A percentile compares a stretch with the other conserved stretches of the same genome.
These are phyloP conservation scores for Catharus fuscescens DNA, from an alignment of 2,113 vertebrate species.

Conservation along the genomic window DNA sequence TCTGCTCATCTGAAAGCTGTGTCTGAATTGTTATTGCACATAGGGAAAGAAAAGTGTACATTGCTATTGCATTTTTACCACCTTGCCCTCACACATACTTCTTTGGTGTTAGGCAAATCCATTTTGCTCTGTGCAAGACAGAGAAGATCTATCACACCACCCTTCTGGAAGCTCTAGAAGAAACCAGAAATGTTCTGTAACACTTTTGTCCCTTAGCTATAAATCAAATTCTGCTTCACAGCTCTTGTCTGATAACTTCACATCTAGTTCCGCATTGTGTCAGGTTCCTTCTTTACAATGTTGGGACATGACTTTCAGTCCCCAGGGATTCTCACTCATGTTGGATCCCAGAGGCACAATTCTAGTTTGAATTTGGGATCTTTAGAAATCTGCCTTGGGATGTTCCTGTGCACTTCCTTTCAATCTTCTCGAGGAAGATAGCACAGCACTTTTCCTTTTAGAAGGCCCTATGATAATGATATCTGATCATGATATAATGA, in stretches of 20 bases:
- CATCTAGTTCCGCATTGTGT: background rate
- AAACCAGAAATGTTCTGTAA: background rate
- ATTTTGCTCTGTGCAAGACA: background rate
- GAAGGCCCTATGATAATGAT: background rate
- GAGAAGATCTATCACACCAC: background rate
- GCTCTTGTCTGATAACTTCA: background rate
- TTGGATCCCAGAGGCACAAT: background rate
- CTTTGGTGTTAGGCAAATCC: background rate
- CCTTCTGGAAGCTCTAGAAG: background rate
- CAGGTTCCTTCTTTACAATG: background rate
- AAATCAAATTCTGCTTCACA: background rate
- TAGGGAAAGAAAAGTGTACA: background rate
- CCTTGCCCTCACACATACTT: accelerated
- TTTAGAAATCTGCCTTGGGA: background rate
- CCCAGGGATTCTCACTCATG: background rate
- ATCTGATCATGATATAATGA: too few species aligned
- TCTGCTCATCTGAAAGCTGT: background rate
- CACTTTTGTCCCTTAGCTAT: background rate
- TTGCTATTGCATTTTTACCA: background rate
- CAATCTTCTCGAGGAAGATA: background rate
- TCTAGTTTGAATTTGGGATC: background rate
- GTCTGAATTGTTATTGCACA: background rate
- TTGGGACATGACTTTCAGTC: background rate
- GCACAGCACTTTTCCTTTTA: background rate
- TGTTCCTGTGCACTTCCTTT: background rate